A percentile compares a stretch with the other conserved stretches of the same genome.
Conservation (phyloP, 53 echinoderm and acorn worm genomes). For the Echinarachnius parma region DNA sequence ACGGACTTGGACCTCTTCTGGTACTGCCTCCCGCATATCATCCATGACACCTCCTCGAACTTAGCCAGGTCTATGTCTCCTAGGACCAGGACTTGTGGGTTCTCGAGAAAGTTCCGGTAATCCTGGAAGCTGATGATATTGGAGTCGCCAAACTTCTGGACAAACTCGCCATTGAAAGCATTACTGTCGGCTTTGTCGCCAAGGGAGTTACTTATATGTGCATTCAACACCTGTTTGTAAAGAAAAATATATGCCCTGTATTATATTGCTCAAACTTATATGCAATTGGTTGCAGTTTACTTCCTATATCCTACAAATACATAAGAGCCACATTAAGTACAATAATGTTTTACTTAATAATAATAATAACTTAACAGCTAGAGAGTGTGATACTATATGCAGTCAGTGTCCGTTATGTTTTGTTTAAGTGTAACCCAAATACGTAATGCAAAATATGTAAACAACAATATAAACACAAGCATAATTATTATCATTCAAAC, state of each 20-base stretch:
- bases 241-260: not conserved
- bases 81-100: constrained; percentile 57
- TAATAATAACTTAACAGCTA: too few species aligned
- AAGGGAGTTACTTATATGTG: constrained; percentile 72
- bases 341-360: too few species aligned
- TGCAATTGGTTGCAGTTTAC: too few species aligned
- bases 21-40: constrained; percentile 62
- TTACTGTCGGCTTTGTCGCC: constrained; percentile 58
- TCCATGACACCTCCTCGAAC: constrained; percentile 79
- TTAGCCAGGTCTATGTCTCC: constrained; percentile 65
- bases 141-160: constrained; percentile 35
- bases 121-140: constrained; percentile 63
- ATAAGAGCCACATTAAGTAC: too few species aligned
- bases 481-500: too few species aligned
- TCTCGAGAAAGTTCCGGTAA: constrained; percentile 59
- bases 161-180: constrained; percentile 42
- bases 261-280: not conserved
- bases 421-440: too few species aligned
- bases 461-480: too few species aligned
- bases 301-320: too few species aligned
- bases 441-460: too few species aligned
- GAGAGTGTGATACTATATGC: too few species aligned
- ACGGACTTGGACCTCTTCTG: constrained; percentile 41
- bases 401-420: too few species aligned
- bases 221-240: constrained; percentile 74